Conservation (phyloP, 2,113 vertebrate species). For the Stictonetta naevosa region DNA sequence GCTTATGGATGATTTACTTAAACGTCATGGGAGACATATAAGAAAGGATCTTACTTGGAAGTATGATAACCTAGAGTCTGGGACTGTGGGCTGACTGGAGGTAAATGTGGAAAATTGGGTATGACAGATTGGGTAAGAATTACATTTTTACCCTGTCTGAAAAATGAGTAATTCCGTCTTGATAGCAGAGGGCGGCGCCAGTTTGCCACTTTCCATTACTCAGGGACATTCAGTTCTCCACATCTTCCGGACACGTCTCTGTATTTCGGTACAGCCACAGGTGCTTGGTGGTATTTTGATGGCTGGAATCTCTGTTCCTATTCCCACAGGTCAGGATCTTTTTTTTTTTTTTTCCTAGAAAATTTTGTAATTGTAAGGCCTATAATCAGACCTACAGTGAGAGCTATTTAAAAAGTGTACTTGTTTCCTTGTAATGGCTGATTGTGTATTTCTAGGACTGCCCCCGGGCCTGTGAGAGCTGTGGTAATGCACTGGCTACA, state of each 20-base stretch:
- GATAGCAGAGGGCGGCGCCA: background rate
- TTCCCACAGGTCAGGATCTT: background rate
- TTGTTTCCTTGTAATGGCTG: background rate
- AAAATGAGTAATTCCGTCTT: constrained; percentile 45
- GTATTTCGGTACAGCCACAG: fast-evolving
- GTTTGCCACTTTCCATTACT: background rate
- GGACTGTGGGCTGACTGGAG: background rate
- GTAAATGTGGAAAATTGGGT: background rate
- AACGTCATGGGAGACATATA: background rate
- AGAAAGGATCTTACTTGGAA: background rate
- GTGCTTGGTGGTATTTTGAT: fast-evolving
- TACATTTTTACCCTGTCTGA: background rate
- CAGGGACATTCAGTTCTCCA: background rate
- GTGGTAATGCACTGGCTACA: background rate
- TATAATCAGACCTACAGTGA: background rate
- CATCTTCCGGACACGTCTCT: background rate
- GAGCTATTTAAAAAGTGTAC: background rate
- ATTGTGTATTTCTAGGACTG: background rate
- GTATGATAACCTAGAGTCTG: background rate
- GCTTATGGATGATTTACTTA: background rate
- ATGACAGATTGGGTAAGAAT: fast-evolving
- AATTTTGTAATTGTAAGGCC: constrained; percentile 12
- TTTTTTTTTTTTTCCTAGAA: background rate
- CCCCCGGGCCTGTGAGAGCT: background rate
- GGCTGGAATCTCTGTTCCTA: background rate